Percentiles rank a stretch among this genome's conserved stretches.
Evolutionary conservation across 2,797 vertebrate species (phyloP).

Genomic region (Schizothorax lantsangensis): DNA sequence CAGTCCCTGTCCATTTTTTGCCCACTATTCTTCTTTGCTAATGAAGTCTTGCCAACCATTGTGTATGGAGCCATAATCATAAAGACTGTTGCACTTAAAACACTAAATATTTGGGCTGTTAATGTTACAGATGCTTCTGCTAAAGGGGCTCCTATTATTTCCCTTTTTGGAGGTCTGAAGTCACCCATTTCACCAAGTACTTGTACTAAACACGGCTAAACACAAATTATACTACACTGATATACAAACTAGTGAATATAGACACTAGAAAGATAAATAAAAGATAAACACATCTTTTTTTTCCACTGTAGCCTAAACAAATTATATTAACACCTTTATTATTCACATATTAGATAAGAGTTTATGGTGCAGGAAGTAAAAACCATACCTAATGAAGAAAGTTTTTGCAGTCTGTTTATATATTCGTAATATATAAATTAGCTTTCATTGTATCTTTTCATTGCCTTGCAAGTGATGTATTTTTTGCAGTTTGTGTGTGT

Average conservation of each 20-base stretch:
- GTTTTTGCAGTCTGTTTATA: not conserved
- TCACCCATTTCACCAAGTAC: not conserved
- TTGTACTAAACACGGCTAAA: not conserved
- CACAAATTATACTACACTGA: not conserved
- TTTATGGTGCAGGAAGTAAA: not conserved
- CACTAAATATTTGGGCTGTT: not conserved
- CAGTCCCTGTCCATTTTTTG: not conserved
- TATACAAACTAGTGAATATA: not conserved
- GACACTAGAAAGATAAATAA: not conserved
- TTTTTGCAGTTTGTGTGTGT: conserved; percentile 3
- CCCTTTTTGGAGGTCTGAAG: not conserved
- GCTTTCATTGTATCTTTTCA: not conserved
- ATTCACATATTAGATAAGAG: not conserved
- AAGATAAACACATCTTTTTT: not conserved
- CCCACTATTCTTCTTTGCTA: not conserved
- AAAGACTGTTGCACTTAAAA: not conserved
- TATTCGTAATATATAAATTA: too few species aligned
- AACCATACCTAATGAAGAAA: not conserved
- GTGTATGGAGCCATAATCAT: not conserved
- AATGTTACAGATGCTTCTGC: not conserved
- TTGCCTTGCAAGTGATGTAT: not conserved
- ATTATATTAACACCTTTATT: not conserved
- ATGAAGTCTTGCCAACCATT: not conserved
- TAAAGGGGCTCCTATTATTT: not conserved
- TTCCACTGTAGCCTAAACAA: not conserved